phyloP scores from a whole-genome alignment of 2,888 invertebrate genomes.

The Dicyrtomina minuta region DNA sequence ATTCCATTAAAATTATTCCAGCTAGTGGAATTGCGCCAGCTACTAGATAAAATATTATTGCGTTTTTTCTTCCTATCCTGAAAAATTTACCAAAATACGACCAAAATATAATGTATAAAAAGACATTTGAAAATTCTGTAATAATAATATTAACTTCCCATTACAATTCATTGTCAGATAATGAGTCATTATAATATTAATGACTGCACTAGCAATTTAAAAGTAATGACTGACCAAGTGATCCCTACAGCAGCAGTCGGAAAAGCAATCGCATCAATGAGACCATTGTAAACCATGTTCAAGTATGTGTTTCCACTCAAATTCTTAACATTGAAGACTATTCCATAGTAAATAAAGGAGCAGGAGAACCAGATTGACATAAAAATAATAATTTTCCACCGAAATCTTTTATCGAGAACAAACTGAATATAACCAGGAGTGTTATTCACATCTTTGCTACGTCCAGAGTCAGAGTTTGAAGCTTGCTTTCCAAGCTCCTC shows the following conservation, averaged over 20 bases:
- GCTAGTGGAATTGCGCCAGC: conserved; percentile 39
- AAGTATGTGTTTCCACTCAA: conserved; percentile 44
- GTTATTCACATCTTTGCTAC: background rate
- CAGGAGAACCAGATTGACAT: conserved; percentile 46
- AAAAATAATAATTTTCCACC: conserved; percentile 39
- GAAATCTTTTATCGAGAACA: conserved; percentile 28
- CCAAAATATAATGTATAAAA: too few relatives aligned
- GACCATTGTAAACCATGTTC: conserved; percentile 48
- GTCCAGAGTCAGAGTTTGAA: background rate
- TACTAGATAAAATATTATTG: conserved; percentile 39
- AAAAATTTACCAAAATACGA: conserved; percentile 8
- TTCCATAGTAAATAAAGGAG: conserved; percentile 46
- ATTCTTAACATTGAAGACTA: conserved; percentile 48
- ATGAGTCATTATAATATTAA: too few relatives aligned
- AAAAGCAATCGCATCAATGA: conserved; percentile 40
- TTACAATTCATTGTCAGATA: too few relatives aligned
- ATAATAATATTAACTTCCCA: too few relatives aligned
- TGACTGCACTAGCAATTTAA: too few relatives aligned
- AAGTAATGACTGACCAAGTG: conserved; percentile 6
- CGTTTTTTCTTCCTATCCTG: conserved; percentile 44
- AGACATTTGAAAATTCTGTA: conserved; percentile 14
- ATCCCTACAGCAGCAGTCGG: background rate
- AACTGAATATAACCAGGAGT: conserved; percentile 28
- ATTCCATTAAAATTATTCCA: conserved; percentile 23
- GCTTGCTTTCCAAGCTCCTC: conserved; percentile 16